Evolutionary conservation across 2,797 vertebrate genomes (phyloP), one percentile per base, ranked within the genome.

Genomic region (Melanotaenia trifasciata): DNA sequence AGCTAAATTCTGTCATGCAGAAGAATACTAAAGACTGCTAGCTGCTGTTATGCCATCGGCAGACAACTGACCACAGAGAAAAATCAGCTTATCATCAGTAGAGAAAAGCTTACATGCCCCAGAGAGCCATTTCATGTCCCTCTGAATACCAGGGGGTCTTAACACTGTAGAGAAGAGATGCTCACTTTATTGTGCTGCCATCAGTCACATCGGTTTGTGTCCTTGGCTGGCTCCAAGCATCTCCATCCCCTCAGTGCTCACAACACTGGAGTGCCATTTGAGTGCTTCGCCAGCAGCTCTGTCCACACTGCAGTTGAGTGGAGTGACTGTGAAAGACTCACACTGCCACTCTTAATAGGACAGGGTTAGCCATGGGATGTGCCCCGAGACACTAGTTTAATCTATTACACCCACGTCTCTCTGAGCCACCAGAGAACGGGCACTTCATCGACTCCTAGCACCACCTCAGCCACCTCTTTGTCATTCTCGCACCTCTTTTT

Each of bases 101-200:
- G 64, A 81, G 75, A 65, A 80, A 84, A 74, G 84, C 82, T 72
- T 58, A 84, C 88, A 84, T 73, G 76, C 83, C 76, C 84, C 80
- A 73, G 75, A 84, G 87, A 91, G 75, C 36, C 70, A 76, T 89
- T 84, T 79, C 75, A 81, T 85, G 83, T 83, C 77, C 63, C 71
- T 67, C 58, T 78, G 72, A 87, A 79, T 75, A 84, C 81, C 64
- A 5, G 81, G 72, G 80, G 84, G 74, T 79, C 80, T 74, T 71
- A 72, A 35, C 84, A 68, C 81, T 74, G 83, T 38, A 38, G 76
- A 74, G 83, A 72, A 65, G 73, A 73, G 86, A 84, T 82, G 84
- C 79, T 88, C 81, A 83, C 91, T 93, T 93, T 89, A 91, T 91
- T 91, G 90, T 87, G 84, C 84, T 83, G 87, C 91, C 89, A 92